Evolutionary conservation across 2,888 invertebrate species (phyloP).

Genomic region (Cheiracanthium punctorium): DNA sequence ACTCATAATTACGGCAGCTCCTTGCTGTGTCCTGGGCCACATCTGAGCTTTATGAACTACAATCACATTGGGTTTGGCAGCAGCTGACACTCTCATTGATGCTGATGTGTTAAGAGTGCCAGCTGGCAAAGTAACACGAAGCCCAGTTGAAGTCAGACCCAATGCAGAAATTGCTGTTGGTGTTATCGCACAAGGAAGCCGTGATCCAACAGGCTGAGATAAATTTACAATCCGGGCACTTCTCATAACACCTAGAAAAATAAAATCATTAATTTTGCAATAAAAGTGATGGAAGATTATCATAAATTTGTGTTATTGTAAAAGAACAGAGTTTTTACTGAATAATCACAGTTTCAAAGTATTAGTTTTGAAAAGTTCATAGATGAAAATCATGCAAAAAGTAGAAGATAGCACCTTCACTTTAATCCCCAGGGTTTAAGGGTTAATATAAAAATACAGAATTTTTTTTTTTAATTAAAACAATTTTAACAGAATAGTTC

Average conservation of each 20-base stretch:
- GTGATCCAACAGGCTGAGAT: conserved; percentile 44
- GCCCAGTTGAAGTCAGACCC: conserved; percentile 48
- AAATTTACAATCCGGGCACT: conserved; percentile 60
- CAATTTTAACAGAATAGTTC: no score
- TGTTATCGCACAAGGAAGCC: conserved; percentile 57
- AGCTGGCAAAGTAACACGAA: conserved; percentile 52
- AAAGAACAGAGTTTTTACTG: no score
- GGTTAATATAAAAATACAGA: no score
- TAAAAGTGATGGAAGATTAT: no score
- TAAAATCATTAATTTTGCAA: neutral
- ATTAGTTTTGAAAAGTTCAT: no score
- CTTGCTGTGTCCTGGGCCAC: conserved; percentile 44
- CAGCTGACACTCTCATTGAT: conserved; percentile 38
- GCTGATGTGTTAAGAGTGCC: conserved; percentile 40
- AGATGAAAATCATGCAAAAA: no score
- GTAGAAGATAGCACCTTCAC: no score
- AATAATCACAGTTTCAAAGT: no score
- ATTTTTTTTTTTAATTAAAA: no score
- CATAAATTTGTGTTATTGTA: no score
- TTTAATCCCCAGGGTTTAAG: no score
- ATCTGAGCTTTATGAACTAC: conserved; percentile 70
- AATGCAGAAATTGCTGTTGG: conserved; percentile 57
- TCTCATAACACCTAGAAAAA: conserved; percentile 38
- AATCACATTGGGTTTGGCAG: conserved; percentile 70
- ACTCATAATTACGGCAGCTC: conserved; percentile 48